Conservation (phyloP, 2,888 invertebrate genomes). For the Ceraclea dissimilis region DNA sequence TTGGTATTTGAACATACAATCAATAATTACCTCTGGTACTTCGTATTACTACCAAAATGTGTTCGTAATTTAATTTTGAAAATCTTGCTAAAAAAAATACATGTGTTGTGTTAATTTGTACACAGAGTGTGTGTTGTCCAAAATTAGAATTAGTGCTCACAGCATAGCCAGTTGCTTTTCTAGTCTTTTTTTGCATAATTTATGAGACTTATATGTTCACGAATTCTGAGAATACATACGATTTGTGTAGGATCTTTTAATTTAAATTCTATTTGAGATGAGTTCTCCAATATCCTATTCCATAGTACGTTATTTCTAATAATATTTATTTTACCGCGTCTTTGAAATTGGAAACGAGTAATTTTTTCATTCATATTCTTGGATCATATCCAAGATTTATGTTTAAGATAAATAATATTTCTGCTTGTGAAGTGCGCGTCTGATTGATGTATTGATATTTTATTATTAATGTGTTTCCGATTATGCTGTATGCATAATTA, state of each 20-base stretch:
- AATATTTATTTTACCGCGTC: neutral
- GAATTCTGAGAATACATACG: neutral
- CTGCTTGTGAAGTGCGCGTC: neutral
- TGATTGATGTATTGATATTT: no score
- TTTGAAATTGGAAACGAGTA: constrained; percentile 23
- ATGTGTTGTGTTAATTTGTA: no score
- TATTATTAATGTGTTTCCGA: no score
- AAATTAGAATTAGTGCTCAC: no score
- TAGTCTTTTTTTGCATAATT: no score
- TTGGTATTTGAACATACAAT: constrained; percentile 17
- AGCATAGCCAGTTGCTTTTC: no score
- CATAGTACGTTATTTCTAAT: neutral
- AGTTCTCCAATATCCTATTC: neutral
- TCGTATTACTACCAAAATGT: no score
- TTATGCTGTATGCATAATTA: no score
- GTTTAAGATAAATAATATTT: neutral
- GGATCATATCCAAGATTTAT: constrained; percentile 1
- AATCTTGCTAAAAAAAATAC: neutral
- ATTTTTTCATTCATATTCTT: constrained; percentile 13
- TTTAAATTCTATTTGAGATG: neutral
- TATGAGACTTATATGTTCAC: no score
- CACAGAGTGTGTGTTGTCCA: no score
- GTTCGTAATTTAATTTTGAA: constrained; percentile 3
- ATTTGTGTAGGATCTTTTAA: no score
- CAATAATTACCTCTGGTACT: no score